Percentiles rank a stretch among this genome's conserved stretches.
Conservation (phyloP, 2,113 vertebrate genomes). For the Myocastor coypus region DNA sequence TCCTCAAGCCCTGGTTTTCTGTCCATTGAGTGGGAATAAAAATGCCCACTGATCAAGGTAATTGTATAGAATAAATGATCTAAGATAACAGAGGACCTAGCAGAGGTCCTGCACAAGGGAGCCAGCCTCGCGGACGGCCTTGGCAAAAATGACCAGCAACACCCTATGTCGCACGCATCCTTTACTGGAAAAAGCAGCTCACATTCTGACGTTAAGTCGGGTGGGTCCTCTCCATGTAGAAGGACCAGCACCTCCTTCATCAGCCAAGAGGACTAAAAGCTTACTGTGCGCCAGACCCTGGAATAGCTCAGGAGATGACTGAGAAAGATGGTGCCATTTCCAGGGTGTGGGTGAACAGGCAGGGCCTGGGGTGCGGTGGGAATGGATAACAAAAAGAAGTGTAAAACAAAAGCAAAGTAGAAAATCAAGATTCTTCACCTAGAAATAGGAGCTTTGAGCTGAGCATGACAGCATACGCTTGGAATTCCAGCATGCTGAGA, state of each 20-base stretch:
- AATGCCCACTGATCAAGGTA: neutral
- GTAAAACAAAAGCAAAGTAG: neutral
- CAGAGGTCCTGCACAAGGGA: neutral
- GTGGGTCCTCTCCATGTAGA: neutral
- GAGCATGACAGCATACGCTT: neutral
- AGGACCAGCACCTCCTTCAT: neutral
- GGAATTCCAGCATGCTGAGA: neutral
- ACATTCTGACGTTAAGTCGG: neutral
- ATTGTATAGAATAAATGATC: neutral
- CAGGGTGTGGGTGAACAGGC: neutral
- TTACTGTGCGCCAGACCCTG: neutral
- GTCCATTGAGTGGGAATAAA: neutral
- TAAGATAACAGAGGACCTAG: neutral
- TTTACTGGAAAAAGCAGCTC: neutral
- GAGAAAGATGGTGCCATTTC: too few species aligned
- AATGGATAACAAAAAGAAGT: neutral
- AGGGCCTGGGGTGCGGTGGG: neutral
- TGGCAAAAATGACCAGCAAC: neutral
- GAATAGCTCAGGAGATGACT: neutral
- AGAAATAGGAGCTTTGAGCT: neutral
- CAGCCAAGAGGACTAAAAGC: neutral
- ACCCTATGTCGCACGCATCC: neutral
- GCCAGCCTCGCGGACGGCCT: neutral
- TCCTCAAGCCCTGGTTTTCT: neutral
- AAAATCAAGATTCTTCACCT: neutral